Evolutionary conservation across 30 jellyfish, hydroid and myxozoan species (phyloP), one percentile per base, ranked within the genome.

Genomic region (Cassiopea andromeda): DNA sequence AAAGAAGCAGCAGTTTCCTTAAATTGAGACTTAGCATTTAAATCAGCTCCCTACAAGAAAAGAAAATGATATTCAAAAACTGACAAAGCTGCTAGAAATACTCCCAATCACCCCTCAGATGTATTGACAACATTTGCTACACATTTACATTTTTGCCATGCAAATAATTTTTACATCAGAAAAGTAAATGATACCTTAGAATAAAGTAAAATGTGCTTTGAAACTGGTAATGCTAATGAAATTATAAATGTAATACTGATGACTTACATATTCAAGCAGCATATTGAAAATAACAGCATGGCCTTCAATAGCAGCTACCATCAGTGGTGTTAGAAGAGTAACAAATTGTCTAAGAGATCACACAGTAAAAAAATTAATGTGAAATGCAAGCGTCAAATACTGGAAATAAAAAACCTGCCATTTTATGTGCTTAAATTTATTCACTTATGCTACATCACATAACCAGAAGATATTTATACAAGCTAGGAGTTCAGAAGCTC

Each of bases 281-380:
- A 89, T 89, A 78, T 93, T 96, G 88, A 96, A 92, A 2, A 96
- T 92, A 54, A 81, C 91, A 43, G 96, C 99, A 92, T 96, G 98
- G n/a, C 98, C 99, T 71, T 93, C 97, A 59, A 96, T 81, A 12
- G 98, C 99, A 68, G 99, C 98, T 77, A 92, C 97, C 98, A 96
- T 96, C 76, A 96, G 50, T 19, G 99, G 99, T 44, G 99, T 91
- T 17, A 83, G 38, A n/a, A 60, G 93, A 1, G 98, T 87, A 19
- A 74, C 73, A 16, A 78, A 47, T 50, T 87, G 94, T 44, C 94
- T 87, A 64, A 43, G 48, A 81, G 46, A 45, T 7, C 45, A 64
- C 44, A 38, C 58, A 14, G 4, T 9, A 77, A 27, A 27, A 27
- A 74, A 46, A 16, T 18, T 6, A 79, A 50, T 4, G 12, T 54